Percentiles rank a stretch among this genome's conserved stretches.
These are phyloP conservation scores for Cephus nigrinus DNA, from an alignment of 2,888 invertebrate species.

Conservation along the genomic window DNA sequence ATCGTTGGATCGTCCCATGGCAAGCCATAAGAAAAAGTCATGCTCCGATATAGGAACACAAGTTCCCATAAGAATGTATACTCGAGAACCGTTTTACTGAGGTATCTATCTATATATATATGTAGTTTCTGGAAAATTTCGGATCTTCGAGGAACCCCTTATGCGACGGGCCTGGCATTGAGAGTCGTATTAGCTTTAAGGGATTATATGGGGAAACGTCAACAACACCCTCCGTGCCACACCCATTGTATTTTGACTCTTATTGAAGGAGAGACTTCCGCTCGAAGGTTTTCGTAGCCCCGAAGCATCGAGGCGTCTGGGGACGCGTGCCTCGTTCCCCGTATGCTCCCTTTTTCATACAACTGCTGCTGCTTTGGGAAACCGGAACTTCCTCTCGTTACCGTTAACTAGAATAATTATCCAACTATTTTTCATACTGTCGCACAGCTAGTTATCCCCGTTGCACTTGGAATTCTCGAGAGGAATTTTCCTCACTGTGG, in stretches of 20 bases:
- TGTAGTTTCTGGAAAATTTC: background rate
- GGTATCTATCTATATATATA: background rate
- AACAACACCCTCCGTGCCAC: conserved; percentile 14
- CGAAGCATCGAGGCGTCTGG: background rate
- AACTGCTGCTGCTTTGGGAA: background rate
- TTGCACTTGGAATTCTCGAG: background rate
- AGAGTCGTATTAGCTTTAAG: background rate
- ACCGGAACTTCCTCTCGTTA: background rate
- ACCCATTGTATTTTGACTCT: conserved; percentile 42
- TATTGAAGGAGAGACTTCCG: conserved; percentile 35
- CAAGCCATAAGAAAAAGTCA: background rate
- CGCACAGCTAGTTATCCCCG: background rate
- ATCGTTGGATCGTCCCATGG: background rate
- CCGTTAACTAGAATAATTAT: background rate
- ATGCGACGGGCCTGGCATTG: background rate
- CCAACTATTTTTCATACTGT: background rate
- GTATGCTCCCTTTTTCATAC: background rate
- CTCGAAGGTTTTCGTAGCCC: background rate
- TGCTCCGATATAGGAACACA: background rate
- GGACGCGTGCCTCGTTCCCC: background rate
- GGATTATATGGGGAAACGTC: background rate
- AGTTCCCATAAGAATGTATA: background rate
- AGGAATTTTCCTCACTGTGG: background rate
- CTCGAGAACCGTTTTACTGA: background rate
- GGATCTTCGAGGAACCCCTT: background rate